phyloP scores from a whole-genome alignment of 2,888 invertebrate genomes.

The Epistrophe eligans region DNA sequence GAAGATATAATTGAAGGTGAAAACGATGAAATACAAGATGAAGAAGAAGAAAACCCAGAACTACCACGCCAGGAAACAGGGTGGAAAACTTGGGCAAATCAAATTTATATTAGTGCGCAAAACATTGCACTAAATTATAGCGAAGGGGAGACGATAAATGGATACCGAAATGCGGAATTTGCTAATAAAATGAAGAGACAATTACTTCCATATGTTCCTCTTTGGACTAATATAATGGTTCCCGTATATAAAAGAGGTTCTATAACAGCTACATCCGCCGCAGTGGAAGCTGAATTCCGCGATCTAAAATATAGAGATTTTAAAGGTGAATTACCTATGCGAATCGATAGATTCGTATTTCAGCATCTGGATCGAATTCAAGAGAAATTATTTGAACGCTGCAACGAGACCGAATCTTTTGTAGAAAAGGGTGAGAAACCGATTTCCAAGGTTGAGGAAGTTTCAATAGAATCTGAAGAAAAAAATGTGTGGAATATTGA shows the following conservation, averaged over 20 bases:
- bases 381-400: background rate
- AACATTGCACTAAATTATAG: background rate
- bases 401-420: background rate
- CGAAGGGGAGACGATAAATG: background rate
- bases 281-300: background rate
- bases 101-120: background rate
- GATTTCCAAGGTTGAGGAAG: too few species aligned
- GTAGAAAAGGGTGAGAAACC: too few species aligned
- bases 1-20: background rate
- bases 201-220: background rate
- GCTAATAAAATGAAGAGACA: background rate
- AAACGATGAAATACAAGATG: background rate
- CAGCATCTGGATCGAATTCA: background rate
- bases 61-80: background rate
- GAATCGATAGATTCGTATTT: background rate
- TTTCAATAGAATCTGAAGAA: too few species aligned
- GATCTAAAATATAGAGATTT: background rate
- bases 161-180: background rate
- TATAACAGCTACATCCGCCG: background rate
- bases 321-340: background rate
- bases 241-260: background rate
- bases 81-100: background rate
- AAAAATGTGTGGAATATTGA: too few species aligned
- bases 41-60: background rate
- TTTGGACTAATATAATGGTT: background rate